Evolutionary conservation across 2,113 vertebrate species (phyloP).

Genomic region (Willisornis vidua): DNA sequence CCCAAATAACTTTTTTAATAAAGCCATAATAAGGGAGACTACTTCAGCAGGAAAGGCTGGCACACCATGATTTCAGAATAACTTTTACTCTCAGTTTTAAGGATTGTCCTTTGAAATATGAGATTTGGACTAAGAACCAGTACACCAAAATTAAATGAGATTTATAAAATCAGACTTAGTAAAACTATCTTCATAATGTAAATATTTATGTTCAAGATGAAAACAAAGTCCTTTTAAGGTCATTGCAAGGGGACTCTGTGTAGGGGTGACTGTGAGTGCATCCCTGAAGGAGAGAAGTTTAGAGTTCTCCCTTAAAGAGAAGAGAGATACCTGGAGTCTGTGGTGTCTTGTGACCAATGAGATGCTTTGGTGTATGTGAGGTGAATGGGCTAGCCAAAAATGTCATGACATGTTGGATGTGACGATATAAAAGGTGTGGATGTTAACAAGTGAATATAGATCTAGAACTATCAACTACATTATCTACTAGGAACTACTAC

Average conservation of each 20-base stretch:
- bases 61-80: neutral
- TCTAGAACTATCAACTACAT: no score
- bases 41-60: neutral
- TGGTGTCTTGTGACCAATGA: no score
- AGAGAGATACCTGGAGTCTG: no score
- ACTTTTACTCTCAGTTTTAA: neutral
- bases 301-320: no score
- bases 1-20: neutral
- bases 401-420: no score
- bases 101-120: neutral
- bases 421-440: no score
- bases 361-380: no score
- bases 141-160: neutral
- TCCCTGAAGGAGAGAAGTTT: no score
- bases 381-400: no score
- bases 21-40: fast-evolving
- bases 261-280: no score
- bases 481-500: no score
- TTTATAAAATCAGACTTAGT: neutral
- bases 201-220: neutral
- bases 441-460: no score
- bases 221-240: neutral
- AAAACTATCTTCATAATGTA: neutral
- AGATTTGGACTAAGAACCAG: neutral
- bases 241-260: neutral